Percentiles rank a stretch among this genome's conserved stretches.
These are phyloP conservation scores for Probosciger aterrimus DNA, from an alignment of 2,113 vertebrate species.

Conservation along the genomic window DNA sequence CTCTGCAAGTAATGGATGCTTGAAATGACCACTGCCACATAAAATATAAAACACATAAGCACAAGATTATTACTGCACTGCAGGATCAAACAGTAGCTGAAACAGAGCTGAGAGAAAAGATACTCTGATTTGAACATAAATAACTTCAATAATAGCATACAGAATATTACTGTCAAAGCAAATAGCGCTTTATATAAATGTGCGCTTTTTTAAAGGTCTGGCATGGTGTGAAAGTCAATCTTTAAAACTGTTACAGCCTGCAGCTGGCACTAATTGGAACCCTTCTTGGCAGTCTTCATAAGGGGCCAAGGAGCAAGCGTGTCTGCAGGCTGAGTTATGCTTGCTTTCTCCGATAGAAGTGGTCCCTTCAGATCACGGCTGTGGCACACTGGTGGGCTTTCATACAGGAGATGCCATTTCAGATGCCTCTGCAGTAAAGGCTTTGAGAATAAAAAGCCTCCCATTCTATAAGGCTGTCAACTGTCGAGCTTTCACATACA, in stretches of 20 bases:
- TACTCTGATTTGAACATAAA: conserved; percentile 38
- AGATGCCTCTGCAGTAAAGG: not conserved
- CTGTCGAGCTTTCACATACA: not conserved
- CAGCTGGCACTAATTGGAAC: conserved; percentile 45
- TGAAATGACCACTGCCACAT: not conserved
- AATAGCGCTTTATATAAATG: conserved; percentile 28
- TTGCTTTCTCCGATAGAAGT: not conserved
- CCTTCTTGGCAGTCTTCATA: not conserved
- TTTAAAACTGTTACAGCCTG: conserved; percentile 36
- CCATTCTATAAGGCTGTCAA: not conserved
- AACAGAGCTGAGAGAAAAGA: conserved; percentile 26
- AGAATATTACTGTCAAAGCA: conserved; percentile 50
- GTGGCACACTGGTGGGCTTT: not conserved
- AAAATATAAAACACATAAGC: conserved; percentile 31
- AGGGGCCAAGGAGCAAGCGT: not conserved
- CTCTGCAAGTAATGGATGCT: not conserved
- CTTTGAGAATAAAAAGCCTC: not conserved
- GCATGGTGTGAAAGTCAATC: conserved; percentile 22
- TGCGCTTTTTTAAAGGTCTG: conserved; percentile 33
- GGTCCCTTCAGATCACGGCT: conserved; percentile 1
- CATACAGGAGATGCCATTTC: not conserved
- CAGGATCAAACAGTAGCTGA: conserved; percentile 32
- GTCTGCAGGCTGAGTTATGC: not conserved
- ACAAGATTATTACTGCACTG: not conserved
- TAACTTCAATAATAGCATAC: conserved; percentile 44